Evolutionary conservation across 2,888 invertebrate species (phyloP).

Genomic region (Spilarctia lutea): DNA sequence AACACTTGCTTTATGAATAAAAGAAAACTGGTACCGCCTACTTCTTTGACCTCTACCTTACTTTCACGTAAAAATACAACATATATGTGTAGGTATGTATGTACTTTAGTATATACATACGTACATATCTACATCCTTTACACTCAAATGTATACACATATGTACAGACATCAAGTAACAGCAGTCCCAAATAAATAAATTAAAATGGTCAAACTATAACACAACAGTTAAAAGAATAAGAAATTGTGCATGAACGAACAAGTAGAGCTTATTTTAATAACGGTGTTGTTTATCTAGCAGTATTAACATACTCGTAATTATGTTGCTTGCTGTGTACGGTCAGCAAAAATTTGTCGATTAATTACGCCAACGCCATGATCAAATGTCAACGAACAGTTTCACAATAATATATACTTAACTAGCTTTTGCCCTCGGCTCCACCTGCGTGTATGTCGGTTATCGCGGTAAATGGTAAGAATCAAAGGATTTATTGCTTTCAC

Average conservation of each 20-base stretch:
- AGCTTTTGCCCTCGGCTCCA: too few species aligned
- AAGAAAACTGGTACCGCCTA: neutral
- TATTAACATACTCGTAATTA: too few species aligned
- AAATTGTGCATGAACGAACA: conserved; percentile 28
- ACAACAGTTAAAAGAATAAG: conserved; percentile 20
- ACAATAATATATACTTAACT: too few species aligned
- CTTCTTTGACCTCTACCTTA: neutral
- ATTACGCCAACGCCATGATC: neutral
- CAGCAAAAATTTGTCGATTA: neutral
- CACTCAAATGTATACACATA: too few species aligned
- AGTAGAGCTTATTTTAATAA: conserved; percentile 35
- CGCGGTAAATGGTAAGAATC: too few species aligned
- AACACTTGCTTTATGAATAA: neutral
- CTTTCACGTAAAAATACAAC: neutral
- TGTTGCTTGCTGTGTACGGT: neutral
- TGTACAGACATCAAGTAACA: too few species aligned
- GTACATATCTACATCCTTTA: neutral
- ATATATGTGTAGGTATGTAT: too few species aligned
- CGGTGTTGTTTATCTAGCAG: conserved; percentile 29
- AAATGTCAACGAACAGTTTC: too few species aligned
- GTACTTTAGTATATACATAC: neutral
- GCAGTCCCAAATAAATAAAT: conserved; percentile 18
- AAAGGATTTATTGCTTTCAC: too few species aligned
- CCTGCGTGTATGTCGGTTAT: too few species aligned
- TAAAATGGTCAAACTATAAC: conserved; percentile 19